Conservation (phyloP, 2,888 invertebrate species). For the Pelosia muscerda region DNA sequence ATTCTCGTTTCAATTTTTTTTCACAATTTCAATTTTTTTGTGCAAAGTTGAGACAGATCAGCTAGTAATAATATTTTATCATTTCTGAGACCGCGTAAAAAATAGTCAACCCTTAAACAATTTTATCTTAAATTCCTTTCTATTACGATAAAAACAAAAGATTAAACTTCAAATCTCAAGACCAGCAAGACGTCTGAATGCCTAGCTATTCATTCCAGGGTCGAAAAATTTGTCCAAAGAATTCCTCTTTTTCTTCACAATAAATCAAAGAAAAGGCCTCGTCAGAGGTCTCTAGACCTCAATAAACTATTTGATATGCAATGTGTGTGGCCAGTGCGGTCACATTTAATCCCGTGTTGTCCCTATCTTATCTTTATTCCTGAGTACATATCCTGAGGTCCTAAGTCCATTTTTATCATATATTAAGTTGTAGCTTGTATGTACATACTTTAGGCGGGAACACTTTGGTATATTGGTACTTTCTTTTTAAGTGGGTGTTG, state of each 20-base stretch:
- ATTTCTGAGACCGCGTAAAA: neutral
- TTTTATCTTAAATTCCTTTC: neutral
- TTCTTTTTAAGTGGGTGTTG: conserved; percentile 9
- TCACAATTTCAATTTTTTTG: neutral
- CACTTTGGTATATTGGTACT: neutral
- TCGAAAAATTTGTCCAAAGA: conserved; percentile 4
- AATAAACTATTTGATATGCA: conserved; percentile 42
- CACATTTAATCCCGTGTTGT: conserved; percentile 41
- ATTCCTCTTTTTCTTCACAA: conserved; percentile 18
- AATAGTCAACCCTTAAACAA: neutral
- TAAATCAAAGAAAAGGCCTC: conserved; percentile 31
- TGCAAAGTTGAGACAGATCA: neutral
- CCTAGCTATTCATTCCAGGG: conserved; percentile 9
- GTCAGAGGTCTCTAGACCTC: conserved; percentile 29
- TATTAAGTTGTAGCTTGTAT: conserved; percentile 28
- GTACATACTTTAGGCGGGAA: conserved; percentile 6
- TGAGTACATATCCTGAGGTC: conserved; percentile 32
- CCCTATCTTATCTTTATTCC: conserved; percentile 42
- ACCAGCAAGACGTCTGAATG: conserved; percentile 4
- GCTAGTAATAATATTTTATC: neutral
- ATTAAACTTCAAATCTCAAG: neutral
- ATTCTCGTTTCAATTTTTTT: neutral
- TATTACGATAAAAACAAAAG: neutral
- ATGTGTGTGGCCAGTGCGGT: conserved; percentile 43
- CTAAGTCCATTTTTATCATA: conserved; percentile 25